phyloP scores from a whole-genome alignment of 2,113 vertebrate genomes.

The Odontesthes bonariensis region DNA sequence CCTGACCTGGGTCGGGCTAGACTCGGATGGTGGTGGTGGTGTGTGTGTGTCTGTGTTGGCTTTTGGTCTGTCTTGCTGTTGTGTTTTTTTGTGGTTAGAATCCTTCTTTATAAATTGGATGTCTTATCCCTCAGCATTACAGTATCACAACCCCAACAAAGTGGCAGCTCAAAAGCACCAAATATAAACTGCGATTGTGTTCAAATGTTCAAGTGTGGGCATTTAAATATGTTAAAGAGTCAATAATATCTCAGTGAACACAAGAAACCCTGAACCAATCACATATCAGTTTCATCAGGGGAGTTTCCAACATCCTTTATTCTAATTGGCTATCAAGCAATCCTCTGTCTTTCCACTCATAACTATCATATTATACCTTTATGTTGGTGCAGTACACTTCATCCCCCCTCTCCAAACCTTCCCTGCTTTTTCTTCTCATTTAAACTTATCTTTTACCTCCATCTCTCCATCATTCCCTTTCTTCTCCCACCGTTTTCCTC shows the following conservation, averaged over 20 bases:
- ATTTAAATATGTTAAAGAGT: conserved; percentile 45
- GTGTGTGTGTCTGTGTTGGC: conserved; percentile 24
- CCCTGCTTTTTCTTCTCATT: background rate
- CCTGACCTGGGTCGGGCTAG: conserved; percentile 52
- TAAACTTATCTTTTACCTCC: background rate
- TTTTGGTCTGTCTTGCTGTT: conserved; percentile 34
- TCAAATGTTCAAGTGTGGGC: conserved; percentile 21
- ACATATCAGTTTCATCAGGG: conserved; percentile 78
- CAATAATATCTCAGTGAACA: conserved; percentile 57
- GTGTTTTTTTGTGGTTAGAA: conserved; percentile 29
- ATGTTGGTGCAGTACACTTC: background rate
- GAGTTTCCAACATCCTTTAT: conserved; percentile 86
- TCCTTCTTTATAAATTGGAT: conserved; percentile 9
- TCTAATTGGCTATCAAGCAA: conserved; percentile 95
- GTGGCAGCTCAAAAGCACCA: conserved; percentile 27
- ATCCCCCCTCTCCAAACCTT: background rate
- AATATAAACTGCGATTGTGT: conserved; percentile 36
- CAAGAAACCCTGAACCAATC: conserved; percentile 75
- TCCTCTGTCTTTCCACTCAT: conserved; percentile 74
- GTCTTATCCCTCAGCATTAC: conserved; percentile 4
- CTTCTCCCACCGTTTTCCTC: background rate
- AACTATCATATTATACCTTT: conserved; percentile 24
- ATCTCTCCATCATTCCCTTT: conserved; percentile 5
- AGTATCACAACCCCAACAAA: conserved; percentile 12
- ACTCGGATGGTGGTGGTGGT: conserved; percentile 40